These are phyloP conservation scores for Netelia melanura DNA, from an alignment of 2,888 invertebrate genomes.

Conservation along the genomic window DNA sequence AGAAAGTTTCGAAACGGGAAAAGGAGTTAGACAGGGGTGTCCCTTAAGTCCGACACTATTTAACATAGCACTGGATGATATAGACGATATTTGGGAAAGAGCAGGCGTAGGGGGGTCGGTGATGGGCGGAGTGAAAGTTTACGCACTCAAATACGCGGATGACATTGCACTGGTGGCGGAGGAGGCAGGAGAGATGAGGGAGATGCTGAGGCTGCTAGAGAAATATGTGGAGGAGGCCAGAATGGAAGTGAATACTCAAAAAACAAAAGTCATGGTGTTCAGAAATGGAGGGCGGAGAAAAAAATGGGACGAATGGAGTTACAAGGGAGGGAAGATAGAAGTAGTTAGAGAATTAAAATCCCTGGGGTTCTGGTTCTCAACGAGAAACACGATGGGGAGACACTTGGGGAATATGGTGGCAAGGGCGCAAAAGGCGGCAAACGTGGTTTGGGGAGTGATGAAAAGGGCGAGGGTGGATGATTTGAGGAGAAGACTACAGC, in stretches of 20 bases:
- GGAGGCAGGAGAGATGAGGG: too few species aligned
- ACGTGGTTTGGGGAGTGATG: conserved; percentile 54
- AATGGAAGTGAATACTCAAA: conserved; percentile 19
- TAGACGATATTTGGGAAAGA: conserved; percentile 57
- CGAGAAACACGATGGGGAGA: conserved; percentile 23
- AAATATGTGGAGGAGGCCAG: conserved; percentile 1
- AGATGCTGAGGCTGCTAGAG: neutral
- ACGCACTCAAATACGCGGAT: too few species aligned
- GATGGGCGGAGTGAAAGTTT: conserved; percentile 15
- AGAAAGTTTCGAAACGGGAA: conserved; percentile 46
- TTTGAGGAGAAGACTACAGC: conserved; percentile 15
- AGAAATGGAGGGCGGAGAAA: conserved; percentile 8
- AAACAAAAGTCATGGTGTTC: conserved; percentile 25
- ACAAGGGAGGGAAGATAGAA: conserved; percentile 39
- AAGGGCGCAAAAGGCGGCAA: conserved; percentile 45
- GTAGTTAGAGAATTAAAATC: conserved; percentile 57
- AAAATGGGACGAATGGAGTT: conserved; percentile 9
- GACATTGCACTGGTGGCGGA: too few species aligned
- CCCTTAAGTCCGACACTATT: conserved; percentile 63
- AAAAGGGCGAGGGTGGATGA: conserved; percentile 32
- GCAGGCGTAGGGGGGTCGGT: conserved; percentile 28
- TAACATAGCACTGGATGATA: conserved; percentile 59
- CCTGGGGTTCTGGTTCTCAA: conserved; percentile 48
- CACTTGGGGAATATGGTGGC: conserved; percentile 27
- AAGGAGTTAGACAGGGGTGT: conserved; percentile 61